Evolutionary conservation across 1,140 invertebrate species (phyloP).

Genomic region (Tetramorium parvispinum): DNA sequence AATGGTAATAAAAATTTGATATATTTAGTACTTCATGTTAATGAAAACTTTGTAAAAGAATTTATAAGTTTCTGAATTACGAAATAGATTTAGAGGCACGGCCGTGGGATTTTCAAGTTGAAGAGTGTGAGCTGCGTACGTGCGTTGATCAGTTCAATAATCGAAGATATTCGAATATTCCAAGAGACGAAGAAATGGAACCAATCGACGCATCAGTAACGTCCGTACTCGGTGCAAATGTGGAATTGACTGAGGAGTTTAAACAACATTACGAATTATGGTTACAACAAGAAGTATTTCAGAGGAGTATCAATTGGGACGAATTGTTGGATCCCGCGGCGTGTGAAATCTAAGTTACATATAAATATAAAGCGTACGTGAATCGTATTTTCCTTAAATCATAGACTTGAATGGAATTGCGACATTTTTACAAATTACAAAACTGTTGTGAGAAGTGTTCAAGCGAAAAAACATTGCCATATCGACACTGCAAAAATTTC

Average conservation of each 20-base stretch:
- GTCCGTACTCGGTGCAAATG: constrained; percentile 91
- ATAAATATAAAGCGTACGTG: constrained; percentile 59
- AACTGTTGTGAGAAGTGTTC: constrained; percentile 69
- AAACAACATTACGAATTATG: constrained; percentile 98
- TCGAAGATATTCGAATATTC: constrained; percentile 91
- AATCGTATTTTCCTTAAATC: constrained; percentile 66
- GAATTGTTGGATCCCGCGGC: constrained; percentile 82
- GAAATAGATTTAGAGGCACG: constrained; percentile 95
- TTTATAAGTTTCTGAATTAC: constrained; percentile 28
- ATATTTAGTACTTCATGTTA: background rate
- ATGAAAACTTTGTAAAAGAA: background rate
- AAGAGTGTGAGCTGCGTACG: constrained; percentile 97
- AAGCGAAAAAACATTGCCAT: constrained; percentile 69
- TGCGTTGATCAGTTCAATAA: constrained; percentile 98
- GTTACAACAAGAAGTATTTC: constrained; percentile 98
- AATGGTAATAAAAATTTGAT: constrained; percentile 89
- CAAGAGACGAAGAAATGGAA: constrained; percentile 90
- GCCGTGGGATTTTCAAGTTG: constrained; percentile 99
- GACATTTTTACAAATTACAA: constrained; percentile 69
- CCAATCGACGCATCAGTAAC: constrained; percentile 94
- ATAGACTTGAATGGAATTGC: constrained; percentile 67
- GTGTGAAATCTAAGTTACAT: constrained; percentile 78
- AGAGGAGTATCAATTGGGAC: constrained; percentile 93
- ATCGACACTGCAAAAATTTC: constrained; percentile 61
- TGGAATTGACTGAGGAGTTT: constrained; percentile 97